Conservation (phyloP, 92 coral and sea anemone species). For the Phenganax marumi region DNA sequence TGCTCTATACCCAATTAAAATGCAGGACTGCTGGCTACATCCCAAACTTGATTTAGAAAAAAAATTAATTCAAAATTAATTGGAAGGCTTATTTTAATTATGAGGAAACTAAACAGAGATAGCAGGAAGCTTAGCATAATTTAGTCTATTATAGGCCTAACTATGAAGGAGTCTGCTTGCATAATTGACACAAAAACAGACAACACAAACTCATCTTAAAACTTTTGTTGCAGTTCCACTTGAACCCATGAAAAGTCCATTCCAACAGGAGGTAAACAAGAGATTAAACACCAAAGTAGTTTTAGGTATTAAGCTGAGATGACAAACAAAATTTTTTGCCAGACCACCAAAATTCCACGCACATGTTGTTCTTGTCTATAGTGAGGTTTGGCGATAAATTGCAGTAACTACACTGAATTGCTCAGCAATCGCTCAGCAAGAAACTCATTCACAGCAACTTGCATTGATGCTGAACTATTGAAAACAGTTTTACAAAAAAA, state of each 20-base stretch:
- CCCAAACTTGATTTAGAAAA: too few species aligned
- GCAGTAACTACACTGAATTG: not conserved
- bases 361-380: not conserved
- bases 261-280: not conserved
- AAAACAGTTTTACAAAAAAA: not conserved
- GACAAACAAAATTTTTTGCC: conserved; percentile 7
- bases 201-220: not conserved
- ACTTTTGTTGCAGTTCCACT: not conserved
- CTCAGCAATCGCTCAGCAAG: conserved; percentile 2
- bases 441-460: not conserved
- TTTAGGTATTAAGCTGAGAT: not conserved
- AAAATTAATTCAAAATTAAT: not conserved
- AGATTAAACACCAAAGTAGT: not conserved
- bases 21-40: too few species aligned
- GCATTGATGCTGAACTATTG: not conserved
- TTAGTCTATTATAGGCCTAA: not conserved
- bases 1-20: too few species aligned
- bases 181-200: not conserved
- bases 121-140: conserved; percentile 4
- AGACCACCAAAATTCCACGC: conserved; percentile 13
- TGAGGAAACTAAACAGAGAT: conserved; percentile 8
- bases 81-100: not conserved
- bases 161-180: conserved; percentile 9
- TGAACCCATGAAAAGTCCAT: not conserved
- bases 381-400: not conserved